These are phyloP conservation scores for Hyles euphorbiae DNA, from an alignment of 1,140 invertebrate genomes.

Conservation along the genomic window DNA sequence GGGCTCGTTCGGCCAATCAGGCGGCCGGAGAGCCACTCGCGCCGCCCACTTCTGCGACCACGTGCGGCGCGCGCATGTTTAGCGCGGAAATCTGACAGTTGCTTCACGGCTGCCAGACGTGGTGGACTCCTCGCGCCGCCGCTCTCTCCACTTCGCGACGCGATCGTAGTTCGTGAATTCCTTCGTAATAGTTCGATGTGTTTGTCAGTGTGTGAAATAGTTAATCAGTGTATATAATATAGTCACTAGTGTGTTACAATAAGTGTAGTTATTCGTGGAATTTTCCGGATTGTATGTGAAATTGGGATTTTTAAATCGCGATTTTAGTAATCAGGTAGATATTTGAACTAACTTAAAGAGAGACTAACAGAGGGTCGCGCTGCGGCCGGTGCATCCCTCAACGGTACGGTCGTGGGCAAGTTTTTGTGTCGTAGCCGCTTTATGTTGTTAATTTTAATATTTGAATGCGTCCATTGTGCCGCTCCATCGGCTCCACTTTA, in stretches of 20 bases:
- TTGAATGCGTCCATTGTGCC: slow-evolving; percentile 32
- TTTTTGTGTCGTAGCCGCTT: slow-evolving; percentile 34
- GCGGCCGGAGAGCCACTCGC: slow-evolving; percentile 23
- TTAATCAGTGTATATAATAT: no score
- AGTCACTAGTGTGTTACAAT: no score
- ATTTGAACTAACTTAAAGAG: slow-evolving; percentile 18
- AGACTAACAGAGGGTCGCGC: slow-evolving; percentile 25
- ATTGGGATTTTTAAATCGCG: slow-evolving; percentile 6
- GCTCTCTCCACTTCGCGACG: slow-evolving; percentile 19
- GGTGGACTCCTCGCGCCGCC: slow-evolving; percentile 16
- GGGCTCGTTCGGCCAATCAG: slow-evolving; percentile 46
- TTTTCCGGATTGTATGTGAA: slow-evolving; percentile 5
- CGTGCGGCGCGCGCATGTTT: slow-evolving; percentile 65
- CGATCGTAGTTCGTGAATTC: background rate
- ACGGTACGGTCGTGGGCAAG: slow-evolving; percentile 26
- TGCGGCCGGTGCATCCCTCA: slow-evolving; percentile 1
- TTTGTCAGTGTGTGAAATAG: no score
- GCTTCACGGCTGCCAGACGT: slow-evolving; percentile 25
- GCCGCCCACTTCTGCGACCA: slow-evolving; percentile 53
- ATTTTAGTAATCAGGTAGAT: slow-evolving; percentile 13
- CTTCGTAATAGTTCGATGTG: no score
- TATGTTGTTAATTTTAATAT: slow-evolving; percentile 50
- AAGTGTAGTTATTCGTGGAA: no score
- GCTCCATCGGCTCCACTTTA: slow-evolving; percentile 4
- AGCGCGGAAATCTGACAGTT: slow-evolving; percentile 46